Evolutionary conservation across 2,113 vertebrate genomes (phyloP).

Genomic region (Oncorhynchus gorbuscha): DNA sequence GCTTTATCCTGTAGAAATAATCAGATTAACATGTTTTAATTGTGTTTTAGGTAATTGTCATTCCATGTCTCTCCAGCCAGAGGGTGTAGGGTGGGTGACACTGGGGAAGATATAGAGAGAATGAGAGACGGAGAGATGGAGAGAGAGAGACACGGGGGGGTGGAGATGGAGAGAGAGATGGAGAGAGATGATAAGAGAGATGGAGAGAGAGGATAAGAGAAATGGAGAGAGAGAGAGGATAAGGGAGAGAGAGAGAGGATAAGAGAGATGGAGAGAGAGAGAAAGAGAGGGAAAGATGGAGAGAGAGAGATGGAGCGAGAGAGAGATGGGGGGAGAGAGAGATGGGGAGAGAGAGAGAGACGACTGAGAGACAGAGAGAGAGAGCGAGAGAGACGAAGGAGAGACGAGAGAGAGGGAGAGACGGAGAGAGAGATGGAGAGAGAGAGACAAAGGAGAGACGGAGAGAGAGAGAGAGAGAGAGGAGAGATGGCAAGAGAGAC

Average conservation of each 20-base stretch:
- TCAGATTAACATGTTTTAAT: slow-evolving; percentile 73
- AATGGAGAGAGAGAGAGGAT: background rate
- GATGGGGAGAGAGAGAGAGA: too few species aligned
- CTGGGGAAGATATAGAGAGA: background rate
- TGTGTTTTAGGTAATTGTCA: slow-evolving; percentile 74
- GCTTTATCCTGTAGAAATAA: slow-evolving; percentile 68
- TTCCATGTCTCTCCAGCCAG: slow-evolving; percentile 60
- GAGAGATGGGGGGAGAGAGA: too few species aligned
- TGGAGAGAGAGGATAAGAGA: background rate
- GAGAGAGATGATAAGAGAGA: background rate
- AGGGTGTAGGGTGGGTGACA: slow-evolving; percentile 26
- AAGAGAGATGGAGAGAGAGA: background rate
- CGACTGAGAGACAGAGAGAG: background rate
- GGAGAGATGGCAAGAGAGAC: too few species aligned
- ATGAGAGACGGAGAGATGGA: background rate
- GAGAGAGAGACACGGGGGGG: too few species aligned
- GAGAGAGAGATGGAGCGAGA: background rate
- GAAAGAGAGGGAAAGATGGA: background rate
- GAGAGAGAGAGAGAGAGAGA: too few species aligned
- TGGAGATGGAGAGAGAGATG: too few species aligned
- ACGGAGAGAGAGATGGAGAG: too few species aligned
- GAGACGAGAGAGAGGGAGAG: too few species aligned
- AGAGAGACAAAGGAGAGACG: too few species aligned
- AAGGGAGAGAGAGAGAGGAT: too few species aligned
- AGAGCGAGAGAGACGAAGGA: too few species aligned